A percentile compares a stretch with the other conserved stretches of the same genome.
phyloP scores from a whole-genome alignment of 2,888 invertebrate genomes.

The Drosophila anomalata region DNA sequence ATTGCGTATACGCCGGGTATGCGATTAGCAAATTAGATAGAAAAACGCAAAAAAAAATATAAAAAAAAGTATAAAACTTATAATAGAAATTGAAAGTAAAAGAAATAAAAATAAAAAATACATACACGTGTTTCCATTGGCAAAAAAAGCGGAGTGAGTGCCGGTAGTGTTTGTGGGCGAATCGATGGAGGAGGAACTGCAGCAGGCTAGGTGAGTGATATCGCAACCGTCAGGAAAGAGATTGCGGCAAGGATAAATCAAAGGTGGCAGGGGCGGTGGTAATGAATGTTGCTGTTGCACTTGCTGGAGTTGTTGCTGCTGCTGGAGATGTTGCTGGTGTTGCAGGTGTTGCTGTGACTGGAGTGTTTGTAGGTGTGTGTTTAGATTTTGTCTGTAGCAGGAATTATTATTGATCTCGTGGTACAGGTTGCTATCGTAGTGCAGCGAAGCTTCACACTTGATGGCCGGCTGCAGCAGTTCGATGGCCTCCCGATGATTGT shows the following conservation, averaged over 20 bases:
- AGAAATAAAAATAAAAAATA: slow-evolving; percentile 35
- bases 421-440: slow-evolving; percentile 48
- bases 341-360: slow-evolving; percentile 14
- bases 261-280: slow-evolving; percentile 46
- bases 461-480: slow-evolving; percentile 53
- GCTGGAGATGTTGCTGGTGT: slow-evolving; percentile 13
- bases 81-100: slow-evolving; percentile 5
- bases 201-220: slow-evolving; percentile 71
- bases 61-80: slow-evolving; percentile 1
- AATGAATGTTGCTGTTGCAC: slow-evolving; percentile 13
- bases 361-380: slow-evolving; percentile 35
- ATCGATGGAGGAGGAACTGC: slow-evolving; percentile 25
- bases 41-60: slow-evolving; percentile 27
- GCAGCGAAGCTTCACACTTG: slow-evolving; percentile 67
- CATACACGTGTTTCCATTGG: slow-evolving; percentile 71
- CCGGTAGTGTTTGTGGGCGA: slow-evolving; percentile 12
- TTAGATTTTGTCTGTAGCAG: slow-evolving; percentile 68
- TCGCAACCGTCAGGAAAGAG: slow-evolving; percentile 81
- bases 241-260: slow-evolving; percentile 81
- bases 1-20: slow-evolving; percentile 67
- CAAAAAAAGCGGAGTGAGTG: slow-evolving; percentile 39
- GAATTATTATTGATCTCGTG: slow-evolving; percentile 80
- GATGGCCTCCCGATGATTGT: slow-evolving; percentile 38
- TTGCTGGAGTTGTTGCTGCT: slow-evolving; percentile 5
- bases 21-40: slow-evolving; percentile 51